Conservation (phyloP, 2,113 vertebrate species). For the Archilochus colubris region DNA sequence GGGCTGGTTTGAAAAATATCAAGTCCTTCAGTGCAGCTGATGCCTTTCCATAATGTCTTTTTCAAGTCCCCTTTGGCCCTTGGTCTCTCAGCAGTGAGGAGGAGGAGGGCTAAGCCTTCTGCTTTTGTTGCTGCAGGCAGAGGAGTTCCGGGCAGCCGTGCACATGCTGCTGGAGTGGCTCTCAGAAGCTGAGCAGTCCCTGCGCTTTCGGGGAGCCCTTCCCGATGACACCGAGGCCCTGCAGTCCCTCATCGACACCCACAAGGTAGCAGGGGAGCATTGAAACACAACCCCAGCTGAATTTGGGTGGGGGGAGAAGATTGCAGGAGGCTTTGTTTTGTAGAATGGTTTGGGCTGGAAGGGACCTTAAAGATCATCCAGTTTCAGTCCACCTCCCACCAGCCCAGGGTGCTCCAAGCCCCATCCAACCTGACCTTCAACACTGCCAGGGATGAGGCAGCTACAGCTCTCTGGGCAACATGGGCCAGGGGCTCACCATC, state of each 20-base stretch:
- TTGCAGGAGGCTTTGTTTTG: accelerated
- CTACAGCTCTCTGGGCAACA: no score
- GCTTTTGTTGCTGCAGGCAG: constrained; percentile 78
- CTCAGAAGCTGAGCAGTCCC: constrained; percentile 94
- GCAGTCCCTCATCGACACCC: constrained; percentile 87
- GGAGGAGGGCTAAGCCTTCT: background rate
- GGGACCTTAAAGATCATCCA: no score
- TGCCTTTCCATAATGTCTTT: background rate
- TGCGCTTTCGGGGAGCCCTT: constrained; percentile 94
- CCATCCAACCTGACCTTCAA: no score
- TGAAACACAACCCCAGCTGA: accelerated
- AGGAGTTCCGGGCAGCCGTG: constrained; percentile 91
- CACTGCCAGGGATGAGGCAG: no score
- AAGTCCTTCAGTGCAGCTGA: background rate
- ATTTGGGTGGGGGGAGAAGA: accelerated
- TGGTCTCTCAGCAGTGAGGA: background rate
- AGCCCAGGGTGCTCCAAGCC: no score
- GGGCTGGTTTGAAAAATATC: background rate
- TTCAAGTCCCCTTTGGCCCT: background rate
- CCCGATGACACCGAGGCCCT: constrained; percentile 93
- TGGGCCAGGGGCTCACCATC: no score
- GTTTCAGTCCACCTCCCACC: no score
- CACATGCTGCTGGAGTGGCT: constrained; percentile 97
- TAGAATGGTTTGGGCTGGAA: no score
- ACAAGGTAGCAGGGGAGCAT: constrained; percentile 75